phyloP scores from a whole-genome alignment of 2,113 vertebrate genomes.

The Mugil cephalus region DNA sequence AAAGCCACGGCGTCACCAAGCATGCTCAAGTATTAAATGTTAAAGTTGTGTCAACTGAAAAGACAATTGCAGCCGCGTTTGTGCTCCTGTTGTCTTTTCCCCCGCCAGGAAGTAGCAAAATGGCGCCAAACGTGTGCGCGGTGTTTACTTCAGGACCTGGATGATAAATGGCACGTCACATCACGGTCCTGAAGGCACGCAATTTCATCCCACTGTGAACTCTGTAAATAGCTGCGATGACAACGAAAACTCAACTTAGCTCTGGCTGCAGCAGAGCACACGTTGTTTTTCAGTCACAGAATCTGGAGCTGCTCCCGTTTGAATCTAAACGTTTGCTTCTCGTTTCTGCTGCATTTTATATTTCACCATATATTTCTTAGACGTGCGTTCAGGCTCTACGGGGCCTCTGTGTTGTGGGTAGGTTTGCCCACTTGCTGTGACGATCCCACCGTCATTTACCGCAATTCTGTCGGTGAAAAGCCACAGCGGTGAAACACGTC shows the following conservation, averaged over 20 bases:
- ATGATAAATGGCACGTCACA: no score
- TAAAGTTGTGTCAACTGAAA: neutral
- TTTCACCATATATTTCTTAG: constrained; percentile 16
- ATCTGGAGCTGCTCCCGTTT: neutral
- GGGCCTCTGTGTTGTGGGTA: constrained; percentile 19
- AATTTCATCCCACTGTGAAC: no score
- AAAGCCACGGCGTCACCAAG: constrained; percentile 8
- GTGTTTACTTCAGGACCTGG: no score
- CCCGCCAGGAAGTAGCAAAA: neutral
- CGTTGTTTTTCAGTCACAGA: neutral
- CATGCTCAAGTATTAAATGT: neutral
- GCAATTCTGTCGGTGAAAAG: constrained; percentile 13
- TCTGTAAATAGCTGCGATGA: no score
- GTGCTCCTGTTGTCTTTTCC: neutral
- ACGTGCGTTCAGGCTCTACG: neutral
- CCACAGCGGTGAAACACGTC: constrained; percentile 4
- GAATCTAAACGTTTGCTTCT: neutral
- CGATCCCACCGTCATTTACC: no score
- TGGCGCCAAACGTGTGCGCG: no score
- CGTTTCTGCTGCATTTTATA: constrained; percentile 14
- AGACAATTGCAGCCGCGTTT: neutral
- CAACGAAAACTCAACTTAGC: no score
- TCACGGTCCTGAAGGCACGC: no score
- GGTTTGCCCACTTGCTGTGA: constrained; percentile 32
- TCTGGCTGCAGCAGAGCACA: no score